Evolutionary conservation across 2,888 invertebrate genomes (phyloP).

Genomic region (Ischnura elegans): DNA sequence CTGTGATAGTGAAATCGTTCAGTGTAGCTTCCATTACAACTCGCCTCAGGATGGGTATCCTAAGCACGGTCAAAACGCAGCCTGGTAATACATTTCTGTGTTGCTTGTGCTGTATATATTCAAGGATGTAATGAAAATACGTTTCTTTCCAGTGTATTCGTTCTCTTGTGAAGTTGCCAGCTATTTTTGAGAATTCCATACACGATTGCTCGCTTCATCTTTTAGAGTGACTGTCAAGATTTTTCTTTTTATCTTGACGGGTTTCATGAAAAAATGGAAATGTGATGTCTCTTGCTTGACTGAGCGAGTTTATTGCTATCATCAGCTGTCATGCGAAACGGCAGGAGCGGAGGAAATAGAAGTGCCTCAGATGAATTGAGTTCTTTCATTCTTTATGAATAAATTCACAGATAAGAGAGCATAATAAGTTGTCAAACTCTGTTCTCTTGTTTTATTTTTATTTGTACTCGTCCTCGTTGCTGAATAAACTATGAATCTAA

Average conservation of each 20-base stretch:
- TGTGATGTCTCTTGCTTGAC: neutral
- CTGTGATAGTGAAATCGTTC: too few species aligned
- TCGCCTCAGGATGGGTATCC: too few species aligned
- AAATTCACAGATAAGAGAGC: neutral
- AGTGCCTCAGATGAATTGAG: neutral
- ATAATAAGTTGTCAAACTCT: neutral
- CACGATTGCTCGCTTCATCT: neutral
- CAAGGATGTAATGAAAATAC: neutral
- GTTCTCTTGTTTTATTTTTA: neutral
- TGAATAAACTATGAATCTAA: neutral
- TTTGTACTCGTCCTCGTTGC: neutral
- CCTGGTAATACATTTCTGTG: neutral
- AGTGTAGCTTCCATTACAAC: too few species aligned
- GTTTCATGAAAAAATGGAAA: constrained; percentile 9
- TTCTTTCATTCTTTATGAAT: neutral
- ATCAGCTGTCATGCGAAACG: neutral
- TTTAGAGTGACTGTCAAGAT: neutral
- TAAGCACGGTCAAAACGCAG: neutral
- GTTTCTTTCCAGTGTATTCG: neutral
- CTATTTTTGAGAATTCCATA: neutral
- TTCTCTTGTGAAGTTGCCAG: neutral
- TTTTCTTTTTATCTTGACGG: neutral
- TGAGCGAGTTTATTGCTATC: neutral
- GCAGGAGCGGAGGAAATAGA: neutral
- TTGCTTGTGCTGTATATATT: neutral